These are phyloP conservation scores for Thaumetopoea pityocampa DNA, from an alignment of 1,140 invertebrate species.

Conservation along the genomic window DNA sequence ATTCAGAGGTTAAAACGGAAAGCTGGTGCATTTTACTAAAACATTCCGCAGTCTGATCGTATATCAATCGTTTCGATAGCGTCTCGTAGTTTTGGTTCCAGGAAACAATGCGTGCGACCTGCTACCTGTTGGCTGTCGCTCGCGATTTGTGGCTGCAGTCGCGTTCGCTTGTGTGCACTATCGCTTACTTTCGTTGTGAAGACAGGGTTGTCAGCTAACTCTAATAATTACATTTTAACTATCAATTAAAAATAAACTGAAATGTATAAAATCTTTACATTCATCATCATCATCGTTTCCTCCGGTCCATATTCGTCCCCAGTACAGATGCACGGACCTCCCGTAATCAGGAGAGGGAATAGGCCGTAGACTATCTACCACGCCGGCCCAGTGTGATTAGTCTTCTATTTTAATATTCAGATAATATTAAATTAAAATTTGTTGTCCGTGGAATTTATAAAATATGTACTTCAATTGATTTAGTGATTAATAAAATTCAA, in stretches of 20 bases:
- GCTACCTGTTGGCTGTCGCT: slow-evolving; percentile 50
- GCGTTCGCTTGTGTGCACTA: slow-evolving; percentile 16
- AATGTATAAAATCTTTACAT: neutral
- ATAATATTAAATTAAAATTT: too few relatives aligned
- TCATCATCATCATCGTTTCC: too few relatives aligned
- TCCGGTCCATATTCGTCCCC: too few relatives aligned
- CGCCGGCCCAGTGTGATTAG: too few relatives aligned
- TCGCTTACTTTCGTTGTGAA: slow-evolving; percentile 18
- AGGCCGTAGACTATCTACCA: too few relatives aligned
- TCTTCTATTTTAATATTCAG: too few relatives aligned
- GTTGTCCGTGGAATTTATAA: too few relatives aligned
- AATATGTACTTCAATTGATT: too few relatives aligned
- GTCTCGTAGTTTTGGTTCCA: slow-evolving; percentile 41
- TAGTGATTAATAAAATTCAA: too few relatives aligned
- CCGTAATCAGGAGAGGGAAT: too few relatives aligned
- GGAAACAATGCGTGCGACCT: slow-evolving; percentile 54
- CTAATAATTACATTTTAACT: neutral
- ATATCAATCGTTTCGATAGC: slow-evolving; percentile 63
- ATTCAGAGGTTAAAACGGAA: slow-evolving; percentile 61
- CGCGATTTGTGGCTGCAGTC: slow-evolving; percentile 37
- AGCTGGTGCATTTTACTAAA: slow-evolving; percentile 55
- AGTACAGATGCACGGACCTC: too few relatives aligned
- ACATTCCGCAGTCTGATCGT: slow-evolving; percentile 52
- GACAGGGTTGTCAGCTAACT: slow-evolving; percentile 7
- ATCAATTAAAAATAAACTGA: neutral